phyloP scores from a whole-genome alignment of 2,113 vertebrate species.

The Alethe castanea region DNA sequence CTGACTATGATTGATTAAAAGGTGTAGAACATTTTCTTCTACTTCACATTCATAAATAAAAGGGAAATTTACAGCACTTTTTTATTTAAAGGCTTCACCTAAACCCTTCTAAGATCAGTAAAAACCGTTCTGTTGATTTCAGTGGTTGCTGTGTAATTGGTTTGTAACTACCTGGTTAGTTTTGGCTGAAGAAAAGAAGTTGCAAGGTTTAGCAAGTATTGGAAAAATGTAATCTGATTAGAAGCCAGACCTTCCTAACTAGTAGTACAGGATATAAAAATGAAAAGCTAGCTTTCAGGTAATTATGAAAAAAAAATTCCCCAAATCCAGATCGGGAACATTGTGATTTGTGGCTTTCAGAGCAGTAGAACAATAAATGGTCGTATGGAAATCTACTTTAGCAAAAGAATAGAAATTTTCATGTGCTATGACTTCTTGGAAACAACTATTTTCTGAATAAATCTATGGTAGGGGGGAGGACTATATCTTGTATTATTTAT shows the following conservation, averaged over 20 bases:
- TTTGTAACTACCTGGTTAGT: neutral
- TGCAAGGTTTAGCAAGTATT: neutral
- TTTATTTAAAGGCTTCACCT: neutral
- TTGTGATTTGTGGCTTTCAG: neutral
- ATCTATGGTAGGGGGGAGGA: neutral
- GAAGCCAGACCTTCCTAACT: neutral
- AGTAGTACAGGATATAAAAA: neutral
- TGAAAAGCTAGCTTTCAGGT: neutral
- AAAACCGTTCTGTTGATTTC: neutral
- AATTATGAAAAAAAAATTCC: neutral
- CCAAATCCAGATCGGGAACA: neutral
- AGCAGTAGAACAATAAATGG: neutral
- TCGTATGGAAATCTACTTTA: neutral
- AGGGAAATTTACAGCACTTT: neutral
- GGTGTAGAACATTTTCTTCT: neutral
- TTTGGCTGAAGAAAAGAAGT: neutral
- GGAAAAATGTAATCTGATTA: neutral
- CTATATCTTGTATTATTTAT: constrained; percentile 11
- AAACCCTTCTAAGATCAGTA: neutral
- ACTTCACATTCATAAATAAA: neutral
- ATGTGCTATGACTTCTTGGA: neutral
- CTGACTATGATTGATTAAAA: neutral
- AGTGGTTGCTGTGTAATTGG: neutral
- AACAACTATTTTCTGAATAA: constrained; percentile 48
- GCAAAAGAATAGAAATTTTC: constrained; percentile 26